Percentiles rank a stretch among this genome's conserved stretches.
Evolutionary conservation across 2,888 invertebrate genomes (phyloP).

Genomic region (Auanema sp.): DNA sequence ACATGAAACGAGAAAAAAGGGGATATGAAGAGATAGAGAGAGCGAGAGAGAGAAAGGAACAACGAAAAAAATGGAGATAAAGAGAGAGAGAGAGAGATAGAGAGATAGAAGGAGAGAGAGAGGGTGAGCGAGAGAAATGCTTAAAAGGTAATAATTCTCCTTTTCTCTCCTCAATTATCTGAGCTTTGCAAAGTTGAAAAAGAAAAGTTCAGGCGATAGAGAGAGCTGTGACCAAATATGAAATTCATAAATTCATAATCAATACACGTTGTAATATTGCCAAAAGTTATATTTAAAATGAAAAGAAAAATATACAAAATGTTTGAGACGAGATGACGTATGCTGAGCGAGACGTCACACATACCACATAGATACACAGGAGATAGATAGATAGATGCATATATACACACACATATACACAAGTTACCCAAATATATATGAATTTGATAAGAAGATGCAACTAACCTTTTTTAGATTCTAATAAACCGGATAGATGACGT

Average conservation of each 20-base stretch:
- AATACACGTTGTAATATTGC: background rate
- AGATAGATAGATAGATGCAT: no score
- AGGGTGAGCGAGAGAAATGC: conserved; percentile 1
- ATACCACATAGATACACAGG: no score
- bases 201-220: conserved; percentile 3
- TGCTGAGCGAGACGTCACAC: background rate
- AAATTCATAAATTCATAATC: conserved; percentile 5
- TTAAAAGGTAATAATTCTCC: background rate
- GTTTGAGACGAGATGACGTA: background rate
- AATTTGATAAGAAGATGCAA: conserved; percentile 1
- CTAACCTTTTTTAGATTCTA: conserved; percentile 38
- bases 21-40: conserved; percentile 5
- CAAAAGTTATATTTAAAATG: background rate
- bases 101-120: conserved; percentile 1
- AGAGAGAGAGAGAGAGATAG: conserved; percentile 4
- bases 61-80: conserved; percentile 4
- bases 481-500: conserved; percentile 34
- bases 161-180: background rate
- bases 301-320: background rate
- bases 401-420: no score
- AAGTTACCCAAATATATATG: background rate
- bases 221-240: background rate
- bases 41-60: conserved; percentile 1
- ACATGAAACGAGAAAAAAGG: conserved; percentile 5
- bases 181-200: conserved; percentile 2